Base-by-base conservation (phyloP, 2,888 invertebrate genomes). In the Sarcophaga carnaria region DNA sequence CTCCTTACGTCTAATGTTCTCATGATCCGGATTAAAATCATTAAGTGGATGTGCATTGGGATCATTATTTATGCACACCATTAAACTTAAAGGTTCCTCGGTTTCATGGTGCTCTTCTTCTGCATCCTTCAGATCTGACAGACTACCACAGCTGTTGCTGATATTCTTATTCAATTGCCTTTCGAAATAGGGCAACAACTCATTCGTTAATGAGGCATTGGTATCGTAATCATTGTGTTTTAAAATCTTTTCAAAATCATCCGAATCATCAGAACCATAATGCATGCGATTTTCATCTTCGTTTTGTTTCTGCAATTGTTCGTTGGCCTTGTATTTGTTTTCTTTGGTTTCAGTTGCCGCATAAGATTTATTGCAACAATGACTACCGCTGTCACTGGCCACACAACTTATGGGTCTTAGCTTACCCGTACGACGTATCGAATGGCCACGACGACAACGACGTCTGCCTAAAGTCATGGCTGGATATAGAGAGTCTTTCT, bases 401-500 rank as follows among this genome's bases (percentile, higher is more conserved):
- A 60, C 88, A 66, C 87, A 88, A 37, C 89, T 91, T 4, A 89
- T 81, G 0, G 90, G 88, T 66, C 91, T 88, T n/a, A 92, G 88
- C 82, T 92, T 92, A 22, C 93, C 93, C 0, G 93, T 93, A 74
- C 93, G 90, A 11, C 93, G 89, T 60, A 93, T 93, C 5, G 93
- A 93, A 78, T 93, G 93, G 0, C 93, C 93, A 10, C 93, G 92
- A 11, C 93, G 91, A 78, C 94, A 93, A 89, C 95, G 94, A 90
- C 95, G 94, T 72, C 95, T 93, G 78, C 95, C 95, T 66, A 95
- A 92, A 14, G 95, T 95, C 91, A 95, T 94, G 59, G 95, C 94
- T 70, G 94, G 94, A 90, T 94, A 94, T 5, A 94, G 93, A 49
- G 94, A 94, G 84, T 95, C 94, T 71, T 92, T 92, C 81, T 93